These are phyloP conservation scores for Nothocercus julius DNA, from an alignment of 2,113 vertebrate genomes.

Conservation along the genomic window DNA sequence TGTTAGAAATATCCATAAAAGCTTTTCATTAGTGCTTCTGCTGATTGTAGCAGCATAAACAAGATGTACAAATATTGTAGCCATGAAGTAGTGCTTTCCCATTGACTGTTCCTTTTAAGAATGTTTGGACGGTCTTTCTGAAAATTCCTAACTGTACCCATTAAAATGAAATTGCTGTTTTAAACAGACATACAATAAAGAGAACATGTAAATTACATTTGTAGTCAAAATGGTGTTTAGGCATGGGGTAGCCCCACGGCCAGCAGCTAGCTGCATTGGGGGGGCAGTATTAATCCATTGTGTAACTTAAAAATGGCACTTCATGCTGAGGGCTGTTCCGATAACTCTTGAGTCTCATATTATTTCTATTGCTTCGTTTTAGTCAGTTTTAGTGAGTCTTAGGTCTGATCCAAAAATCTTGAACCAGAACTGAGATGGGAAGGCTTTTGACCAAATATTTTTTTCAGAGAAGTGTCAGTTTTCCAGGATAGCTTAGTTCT, in stretches of 20 bases:
- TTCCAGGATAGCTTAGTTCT: slow-evolving; percentile 17
- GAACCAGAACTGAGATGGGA: not conserved
- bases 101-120: not conserved
- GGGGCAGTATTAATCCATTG: not conserved
- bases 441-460: not conserved
- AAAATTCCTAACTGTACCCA: not conserved
- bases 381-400: not conserved
- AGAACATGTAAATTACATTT: not conserved
- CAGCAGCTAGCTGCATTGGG: not conserved
- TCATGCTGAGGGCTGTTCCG: not conserved
- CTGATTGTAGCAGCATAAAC: not conserved
- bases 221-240: not conserved
- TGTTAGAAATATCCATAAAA: not conserved
- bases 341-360: not conserved
- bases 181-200: not conserved
- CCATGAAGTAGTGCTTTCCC: not conserved
- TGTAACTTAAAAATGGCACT: not conserved
- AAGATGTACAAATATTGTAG: not conserved
- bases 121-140: not conserved
- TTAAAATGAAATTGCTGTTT: not conserved
- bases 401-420: not conserved
- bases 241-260: not conserved
- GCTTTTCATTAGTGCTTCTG: not conserved
- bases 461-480: slow-evolving; percentile 16
- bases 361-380: not conserved